A percentile compares a stretch with the other conserved stretches of the same genome.
phyloP scores from a whole-genome alignment of 2,113 vertebrate species.

The Scartelaos histophorus region DNA sequence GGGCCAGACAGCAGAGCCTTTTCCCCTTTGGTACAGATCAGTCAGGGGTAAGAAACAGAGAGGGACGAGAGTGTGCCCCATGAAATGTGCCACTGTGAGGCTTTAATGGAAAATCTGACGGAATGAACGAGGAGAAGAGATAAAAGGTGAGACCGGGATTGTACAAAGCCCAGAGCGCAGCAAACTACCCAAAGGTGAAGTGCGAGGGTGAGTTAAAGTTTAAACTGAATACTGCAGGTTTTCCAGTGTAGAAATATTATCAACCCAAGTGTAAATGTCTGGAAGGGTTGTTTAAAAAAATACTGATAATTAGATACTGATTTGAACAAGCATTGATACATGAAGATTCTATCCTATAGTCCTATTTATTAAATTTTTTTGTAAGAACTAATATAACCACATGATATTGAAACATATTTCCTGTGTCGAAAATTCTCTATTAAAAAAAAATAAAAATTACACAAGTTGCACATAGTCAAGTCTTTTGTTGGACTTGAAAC shows the following conservation, averaged over 20 bases:
- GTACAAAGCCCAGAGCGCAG: constrained; percentile 14
- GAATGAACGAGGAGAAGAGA: constrained; percentile 22
- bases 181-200: constrained; percentile 20
- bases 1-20: constrained; percentile 51
- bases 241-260: no score
- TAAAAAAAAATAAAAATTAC: no score
- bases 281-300: background rate
- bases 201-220: constrained; percentile 39
- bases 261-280: background rate
- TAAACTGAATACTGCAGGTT: background rate
- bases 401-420: no score
- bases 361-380: no score
- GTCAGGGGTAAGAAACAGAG: constrained; percentile 26
- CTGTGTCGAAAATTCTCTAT: no score
- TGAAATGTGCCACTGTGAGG: constrained; percentile 37
- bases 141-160: constrained; percentile 41
- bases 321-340: no score
- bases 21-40: constrained; percentile 34
- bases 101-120: constrained; percentile 26
- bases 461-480: no score
- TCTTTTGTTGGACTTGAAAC: no score
- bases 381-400: no score
- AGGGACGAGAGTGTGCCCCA: constrained; percentile 1
- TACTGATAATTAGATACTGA: background rate
- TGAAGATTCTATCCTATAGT: no score